Conservation (phyloP, 1,140 invertebrate genomes). For the Potamilus streckersoni region DNA sequence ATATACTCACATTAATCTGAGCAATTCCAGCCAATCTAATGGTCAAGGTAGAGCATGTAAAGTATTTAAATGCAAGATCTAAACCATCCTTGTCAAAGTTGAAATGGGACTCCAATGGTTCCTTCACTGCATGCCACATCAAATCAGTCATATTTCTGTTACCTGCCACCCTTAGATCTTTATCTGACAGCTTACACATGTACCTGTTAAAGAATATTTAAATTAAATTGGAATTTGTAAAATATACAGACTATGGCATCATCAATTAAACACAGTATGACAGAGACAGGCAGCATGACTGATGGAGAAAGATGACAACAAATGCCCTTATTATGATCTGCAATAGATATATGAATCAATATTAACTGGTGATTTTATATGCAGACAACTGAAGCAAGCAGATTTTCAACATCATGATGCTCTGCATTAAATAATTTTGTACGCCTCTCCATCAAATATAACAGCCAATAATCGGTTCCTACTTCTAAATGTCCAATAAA, state of each 20-base stretch:
- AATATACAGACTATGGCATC: neutral
- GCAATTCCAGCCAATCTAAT: conserved; percentile 91
- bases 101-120: conserved; percentile 86
- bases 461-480: no score
- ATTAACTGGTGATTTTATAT: no score
- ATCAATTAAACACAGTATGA: no score
- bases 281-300: no score
- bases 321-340: no score
- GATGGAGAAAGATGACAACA: no score
- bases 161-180: conserved; percentile 86
- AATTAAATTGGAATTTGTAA: neutral
- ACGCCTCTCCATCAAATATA: no score
- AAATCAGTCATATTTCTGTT: conserved; percentile 95
- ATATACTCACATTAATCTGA: conserved; percentile 82
- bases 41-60: conserved; percentile 88
- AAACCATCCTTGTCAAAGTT: conserved; percentile 91
- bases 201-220: conserved; percentile 70
- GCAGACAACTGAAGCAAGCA: no score
- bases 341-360: no score
- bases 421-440: no score
- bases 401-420: no score
- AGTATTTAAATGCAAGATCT: conserved; percentile 93
- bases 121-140: conserved; percentile 93
- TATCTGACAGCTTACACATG: conserved; percentile 92
- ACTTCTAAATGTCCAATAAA: no score